phyloP scores from a whole-genome alignment of 1,140 invertebrate genomes.

The Ganaspis sp. region DNA sequence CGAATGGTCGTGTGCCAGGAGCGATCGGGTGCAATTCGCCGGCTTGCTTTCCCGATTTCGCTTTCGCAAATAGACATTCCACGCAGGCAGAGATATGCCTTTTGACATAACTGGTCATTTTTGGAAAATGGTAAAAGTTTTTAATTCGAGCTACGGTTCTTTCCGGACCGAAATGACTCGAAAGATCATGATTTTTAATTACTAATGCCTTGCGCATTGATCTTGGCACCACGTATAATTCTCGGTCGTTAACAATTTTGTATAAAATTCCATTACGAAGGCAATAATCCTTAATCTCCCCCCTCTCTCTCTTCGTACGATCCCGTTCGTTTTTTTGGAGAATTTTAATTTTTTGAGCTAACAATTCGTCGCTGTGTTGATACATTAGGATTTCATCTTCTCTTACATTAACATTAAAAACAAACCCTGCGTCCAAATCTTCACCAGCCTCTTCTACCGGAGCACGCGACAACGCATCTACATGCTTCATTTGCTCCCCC shows the following conservation, averaged over 20 bases:
- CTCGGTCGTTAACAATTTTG: background rate
- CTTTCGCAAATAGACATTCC: slow-evolving; percentile 32
- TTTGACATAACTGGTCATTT: slow-evolving; percentile 35
- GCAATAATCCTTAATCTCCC: background rate
- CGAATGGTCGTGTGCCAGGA: background rate
- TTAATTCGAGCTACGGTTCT: slow-evolving; percentile 27
- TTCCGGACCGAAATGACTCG: slow-evolving; percentile 39
- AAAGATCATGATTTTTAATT: slow-evolving; percentile 40
- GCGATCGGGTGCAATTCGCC: slow-evolving; percentile 23
- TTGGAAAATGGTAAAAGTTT: slow-evolving; percentile 43
- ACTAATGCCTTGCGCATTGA: slow-evolving; percentile 39
- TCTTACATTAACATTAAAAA: too few relatives aligned
- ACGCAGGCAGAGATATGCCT: slow-evolving; percentile 25
- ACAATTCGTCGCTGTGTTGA: background rate
- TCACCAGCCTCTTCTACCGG: too few relatives aligned
- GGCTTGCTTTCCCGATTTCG: slow-evolving; percentile 5
- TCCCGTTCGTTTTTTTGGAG: background rate
- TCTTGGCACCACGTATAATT: slow-evolving; percentile 38
- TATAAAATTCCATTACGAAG: background rate
- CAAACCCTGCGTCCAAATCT: too few relatives aligned
- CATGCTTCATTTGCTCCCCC: too few relatives aligned
- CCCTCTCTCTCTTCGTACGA: background rate
- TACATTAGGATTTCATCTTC: too few relatives aligned
- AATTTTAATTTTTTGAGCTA: background rate
- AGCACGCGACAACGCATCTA: too few relatives aligned